phyloP scores from a whole-genome alignment of 2,888 invertebrate species.

The Priocnemis perturbator region DNA sequence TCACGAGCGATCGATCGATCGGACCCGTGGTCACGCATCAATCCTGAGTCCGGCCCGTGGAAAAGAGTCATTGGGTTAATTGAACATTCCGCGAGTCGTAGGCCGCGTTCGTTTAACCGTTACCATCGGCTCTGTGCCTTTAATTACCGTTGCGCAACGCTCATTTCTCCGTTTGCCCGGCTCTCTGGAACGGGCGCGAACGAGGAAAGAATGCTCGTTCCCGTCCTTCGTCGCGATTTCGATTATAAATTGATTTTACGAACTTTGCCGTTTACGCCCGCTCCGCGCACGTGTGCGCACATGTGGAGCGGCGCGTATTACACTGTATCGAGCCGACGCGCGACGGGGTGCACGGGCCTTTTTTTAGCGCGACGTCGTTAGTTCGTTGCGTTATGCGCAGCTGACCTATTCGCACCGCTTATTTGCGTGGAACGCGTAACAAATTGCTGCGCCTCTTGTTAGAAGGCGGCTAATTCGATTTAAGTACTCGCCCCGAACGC shows the following conservation, averaged over 20 bases:
- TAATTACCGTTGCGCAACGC: slow-evolving; percentile 32
- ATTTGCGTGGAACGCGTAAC: slow-evolving; percentile 50
- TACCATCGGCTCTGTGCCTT: slow-evolving; percentile 10
- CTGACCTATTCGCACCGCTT: slow-evolving; percentile 42
- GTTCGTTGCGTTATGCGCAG: slow-evolving; percentile 24
- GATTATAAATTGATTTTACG: slow-evolving; percentile 37
- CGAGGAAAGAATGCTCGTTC: no score
- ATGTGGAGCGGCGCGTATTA: no score
- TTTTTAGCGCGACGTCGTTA: no score
- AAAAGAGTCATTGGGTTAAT: slow-evolving; percentile 38
- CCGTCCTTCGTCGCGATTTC: slow-evolving; percentile 17
- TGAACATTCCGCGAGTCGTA: slow-evolving; percentile 25
- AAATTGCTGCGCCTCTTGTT: slow-evolving; percentile 49
- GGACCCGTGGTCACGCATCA: not conserved
- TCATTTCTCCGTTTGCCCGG: slow-evolving; percentile 18
- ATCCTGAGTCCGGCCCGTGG: not conserved
- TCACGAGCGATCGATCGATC: slow-evolving; percentile 17
- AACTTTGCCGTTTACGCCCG: not conserved
- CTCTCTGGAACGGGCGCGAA: not conserved
- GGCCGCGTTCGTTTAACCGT: slow-evolving; percentile 4
- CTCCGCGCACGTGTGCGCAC: no score
- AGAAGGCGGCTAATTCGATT: slow-evolving; percentile 33
- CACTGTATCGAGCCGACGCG: no score
- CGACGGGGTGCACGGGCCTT: no score
- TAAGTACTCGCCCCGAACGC: slow-evolving; percentile 9